Evolutionary conservation across 1,140 invertebrate genomes (phyloP), one percentile per base, ranked within the genome.

Genomic region (Panonychus citri): DNA sequence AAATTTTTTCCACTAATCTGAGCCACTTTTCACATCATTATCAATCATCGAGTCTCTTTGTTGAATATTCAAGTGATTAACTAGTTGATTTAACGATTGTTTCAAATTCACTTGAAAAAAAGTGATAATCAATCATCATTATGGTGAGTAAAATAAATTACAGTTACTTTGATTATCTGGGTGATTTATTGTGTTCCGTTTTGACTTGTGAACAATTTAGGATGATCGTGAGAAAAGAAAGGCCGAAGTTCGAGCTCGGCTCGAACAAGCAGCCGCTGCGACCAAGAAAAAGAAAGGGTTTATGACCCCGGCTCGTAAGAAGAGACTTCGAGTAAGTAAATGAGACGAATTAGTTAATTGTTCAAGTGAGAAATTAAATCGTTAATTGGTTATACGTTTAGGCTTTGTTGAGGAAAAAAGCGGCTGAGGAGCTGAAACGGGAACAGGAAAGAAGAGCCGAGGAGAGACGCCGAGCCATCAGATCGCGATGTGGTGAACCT

Each of bases 371-470:
- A 21, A 21, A 21, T 19, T 10, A 21, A n/a, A 21, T 46, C 43
- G 2, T 10, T n/a, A 15, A 46, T 46, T 19, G 2, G 19, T 19
- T n/a, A n/a, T n/a, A 46, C 21, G 24, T 10, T 8, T n/a, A 51
- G 49, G 70, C 95, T 77, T 76, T 98, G 75, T 78, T 98, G 75
- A 90, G 95, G 82, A 91, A 96, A 75, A 98, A 97, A 79, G 94
- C 94, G 68, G 93, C 94, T 65, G 94, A 98, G 74, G 93, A 98
- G 74, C 76, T 98, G 75, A 96, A 96, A 77, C 94, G 94, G 70
- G 91, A 98, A 76, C 93, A 97, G 72, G 89, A 95, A 74, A 82
- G 87, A 68, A 95, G 96, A 77, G 88, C 90, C 34, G 86, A 88
- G 62, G 93, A 97, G 72, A 86, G 91, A 70, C 91, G 91, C 74